Base-by-base conservation (phyloP, 1,140 invertebrate genomes). In the Drusus annulatus region DNA sequence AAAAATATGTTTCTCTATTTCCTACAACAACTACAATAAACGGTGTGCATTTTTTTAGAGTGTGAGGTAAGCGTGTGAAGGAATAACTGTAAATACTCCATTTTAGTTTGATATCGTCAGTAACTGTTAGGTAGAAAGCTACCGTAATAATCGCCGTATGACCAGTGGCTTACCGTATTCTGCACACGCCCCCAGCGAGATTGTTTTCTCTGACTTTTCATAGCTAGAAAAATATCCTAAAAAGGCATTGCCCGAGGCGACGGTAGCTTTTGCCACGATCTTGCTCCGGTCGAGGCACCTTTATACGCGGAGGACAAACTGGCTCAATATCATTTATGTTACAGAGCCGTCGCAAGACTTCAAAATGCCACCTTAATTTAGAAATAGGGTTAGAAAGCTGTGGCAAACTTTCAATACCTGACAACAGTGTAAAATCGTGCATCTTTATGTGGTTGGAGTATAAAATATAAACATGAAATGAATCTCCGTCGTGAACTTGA, bases 171-270 rank as follows among this genome's bases (percentile, higher is more conserved):
- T n/a, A 17, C n/a, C 6, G 54, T 56, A 56, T 17, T 56, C 5
- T 17, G 19, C n/a, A 13, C 17, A 21, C 23, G 23, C 19, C 36
- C 8, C 10, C 36, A 10, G 36, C 36, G 36, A 45, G 36, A 45
- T 63, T 23, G 15, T 69, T 69, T 69, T 69, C 65, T 69, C 65
- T 19, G 65, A 69, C 65, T 69, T 69, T 69, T 23, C 17, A 50
- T 45, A 45, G 65, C 15, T 69, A 69, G 65, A 69, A 69, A 31
- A 63, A n/a, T 56, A 56, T 21, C 16, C 62, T 7, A 63, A 63
- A 69, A 69, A 45, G 65, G 65, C 15, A 45, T 17, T 17, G 65
- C 65, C 31, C 8, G n/a, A 50, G 45, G 65, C 65, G 36, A 69
- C 1, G n/a, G 21, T 6, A 6, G 10, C 25, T 56, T 21, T 28